Evolutionary conservation across 2,888 invertebrate species (phyloP), one percentile per base, ranked within the genome.

Genomic region (Myathropa florea): DNA sequence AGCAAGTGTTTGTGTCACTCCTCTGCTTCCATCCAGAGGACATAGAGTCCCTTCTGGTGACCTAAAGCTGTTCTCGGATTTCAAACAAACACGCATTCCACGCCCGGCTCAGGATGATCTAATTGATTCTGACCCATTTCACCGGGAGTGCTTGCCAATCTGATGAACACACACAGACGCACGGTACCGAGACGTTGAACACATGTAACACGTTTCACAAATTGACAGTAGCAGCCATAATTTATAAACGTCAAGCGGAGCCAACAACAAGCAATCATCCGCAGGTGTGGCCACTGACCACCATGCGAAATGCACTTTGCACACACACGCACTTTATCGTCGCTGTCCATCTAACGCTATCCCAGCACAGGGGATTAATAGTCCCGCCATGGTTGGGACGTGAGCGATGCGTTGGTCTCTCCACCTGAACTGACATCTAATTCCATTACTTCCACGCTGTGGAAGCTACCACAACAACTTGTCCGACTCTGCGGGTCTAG

Each of bases 101-200:
- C n/a, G n/a, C n/a, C n/a, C 46, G 12, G 12, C 46, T 7, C 46
- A 18, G 18, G 46, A n/a, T 46, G 46, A 46, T 63, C 53, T 86
- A 86, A 86, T 86, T 75, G 67, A 67, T 83, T 53, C 78, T 86
- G 86, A 86, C 86, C 83, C 78, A 86, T 86, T 86, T 86, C 63
- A 67, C 59, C n/a, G 59, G 61, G 72, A 81, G 26, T 61, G 57
- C 59, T 57, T 39, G 61, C 70, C 9, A 7, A 36, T 36, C 59
- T 64, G 64, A 82, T 82, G 77, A 82, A 60, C 73, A 71, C 57
- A 10, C 30, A 33, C 23, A 4, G n/a, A 46, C 46, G 7, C 7
- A 46, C 46, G 46, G 10, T 10, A 18, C 4, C n/a, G 46, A 10
- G 73, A 53, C 21, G 71, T 61, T 57, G 23, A 57, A 73, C 67